These are phyloP conservation scores for Drosophila sordidula DNA, from an alignment of 2,888 invertebrate genomes.

Conservation along the genomic window DNA sequence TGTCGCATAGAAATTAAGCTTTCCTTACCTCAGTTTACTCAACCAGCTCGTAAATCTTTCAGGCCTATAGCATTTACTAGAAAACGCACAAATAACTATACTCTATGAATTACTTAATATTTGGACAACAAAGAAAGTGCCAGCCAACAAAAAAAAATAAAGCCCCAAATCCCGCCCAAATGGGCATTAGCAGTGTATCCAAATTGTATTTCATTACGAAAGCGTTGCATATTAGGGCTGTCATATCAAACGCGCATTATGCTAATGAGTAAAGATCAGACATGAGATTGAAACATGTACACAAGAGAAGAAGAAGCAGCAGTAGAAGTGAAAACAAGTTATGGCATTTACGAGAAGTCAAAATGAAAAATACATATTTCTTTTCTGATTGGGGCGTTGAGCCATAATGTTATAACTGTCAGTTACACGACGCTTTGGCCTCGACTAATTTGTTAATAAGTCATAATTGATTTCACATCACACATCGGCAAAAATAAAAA, in stretches of 20 bases:
- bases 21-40: slow-evolving; percentile 11
- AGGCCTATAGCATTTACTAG: slow-evolving; percentile 17
- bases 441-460: slow-evolving; percentile 77
- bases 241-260: slow-evolving; percentile 69
- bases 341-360: slow-evolving; percentile 22
- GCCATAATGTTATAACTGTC: slow-evolving; percentile 60
- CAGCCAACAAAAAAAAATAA: slow-evolving; percentile 7
- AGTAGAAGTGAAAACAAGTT: slow-evolving; percentile 49
- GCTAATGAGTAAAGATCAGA: slow-evolving; percentile 64
- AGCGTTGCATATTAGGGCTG: slow-evolving; percentile 56
- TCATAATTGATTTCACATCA: slow-evolving; percentile 81
- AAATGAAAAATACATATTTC: slow-evolving; percentile 16
- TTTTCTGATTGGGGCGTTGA: slow-evolving; percentile 45
- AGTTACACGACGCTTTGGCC: slow-evolving; percentile 58
- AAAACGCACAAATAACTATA: slow-evolving; percentile 11
- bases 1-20: slow-evolving; percentile 1
- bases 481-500: slow-evolving; percentile 29
- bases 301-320: slow-evolving; percentile 31
- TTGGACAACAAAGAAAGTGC: slow-evolving; percentile 61
- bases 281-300: slow-evolving; percentile 42
- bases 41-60: slow-evolving; percentile 8
- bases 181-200: slow-evolving; percentile 20
- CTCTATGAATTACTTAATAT: slow-evolving; percentile 30
- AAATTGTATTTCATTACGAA: slow-evolving; percentile 51
- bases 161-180: slow-evolving; percentile 13